phyloP scores from a whole-genome alignment of 2,797 vertebrate genomes.

The Ciconia nigra region DNA sequence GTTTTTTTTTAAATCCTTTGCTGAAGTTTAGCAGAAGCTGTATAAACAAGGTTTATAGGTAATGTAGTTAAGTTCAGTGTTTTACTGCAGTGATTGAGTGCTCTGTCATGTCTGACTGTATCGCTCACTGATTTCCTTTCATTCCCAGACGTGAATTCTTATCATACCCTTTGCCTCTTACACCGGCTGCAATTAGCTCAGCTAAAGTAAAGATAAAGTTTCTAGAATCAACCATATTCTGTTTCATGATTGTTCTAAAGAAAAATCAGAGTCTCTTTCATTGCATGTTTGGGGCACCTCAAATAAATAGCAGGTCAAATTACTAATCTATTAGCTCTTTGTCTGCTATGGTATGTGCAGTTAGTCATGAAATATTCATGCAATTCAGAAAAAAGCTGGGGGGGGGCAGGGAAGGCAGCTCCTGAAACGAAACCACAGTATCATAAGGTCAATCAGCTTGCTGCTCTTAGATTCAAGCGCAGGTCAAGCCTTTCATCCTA shows the following conservation, averaged over 20 bases:
- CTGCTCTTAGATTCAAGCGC: neutral
- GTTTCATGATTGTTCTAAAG: conserved; percentile 31
- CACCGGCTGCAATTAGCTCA: conserved; percentile 33
- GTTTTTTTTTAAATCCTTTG: neutral
- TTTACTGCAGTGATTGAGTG: neutral
- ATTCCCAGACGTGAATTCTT: conserved; percentile 37
- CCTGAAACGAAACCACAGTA: conserved; percentile 26
- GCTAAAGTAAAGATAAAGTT: conserved; percentile 41
- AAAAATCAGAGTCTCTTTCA: conserved; percentile 17
- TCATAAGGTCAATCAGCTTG: conserved; percentile 3
- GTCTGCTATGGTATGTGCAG: conserved; percentile 24
- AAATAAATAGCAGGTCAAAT: conserved; percentile 53
- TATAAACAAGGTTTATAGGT: neutral
- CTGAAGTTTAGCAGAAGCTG: neutral
- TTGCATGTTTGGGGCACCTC: neutral
- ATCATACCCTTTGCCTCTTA: conserved; percentile 35
- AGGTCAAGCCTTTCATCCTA: conserved; percentile 34
- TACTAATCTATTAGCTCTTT: conserved; percentile 61
- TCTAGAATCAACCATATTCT: conserved; percentile 27
- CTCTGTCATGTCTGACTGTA: neutral
- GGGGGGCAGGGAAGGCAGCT: neutral
- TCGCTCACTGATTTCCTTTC: neutral
- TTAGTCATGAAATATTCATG: conserved; percentile 61
- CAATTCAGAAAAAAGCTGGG: conserved; percentile 14
- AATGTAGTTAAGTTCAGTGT: neutral